Evolutionary conservation across 2,113 vertebrate genomes (phyloP), one percentile per base, ranked within the genome.

Genomic region (Phycodurus eques): DNA sequence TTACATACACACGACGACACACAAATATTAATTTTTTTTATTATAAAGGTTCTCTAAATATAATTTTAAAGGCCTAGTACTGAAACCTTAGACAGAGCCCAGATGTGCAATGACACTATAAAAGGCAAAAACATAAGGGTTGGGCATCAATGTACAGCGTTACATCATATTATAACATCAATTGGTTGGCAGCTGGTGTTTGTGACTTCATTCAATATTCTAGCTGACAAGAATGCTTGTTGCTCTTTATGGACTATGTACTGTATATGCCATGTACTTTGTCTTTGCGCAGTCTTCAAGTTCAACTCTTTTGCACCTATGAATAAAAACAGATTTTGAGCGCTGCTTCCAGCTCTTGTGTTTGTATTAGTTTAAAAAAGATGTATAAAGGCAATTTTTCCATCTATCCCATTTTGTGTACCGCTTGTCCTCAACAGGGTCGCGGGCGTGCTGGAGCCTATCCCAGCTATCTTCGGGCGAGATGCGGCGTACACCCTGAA

Each of bases 111-210:
- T 63, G 56, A 75, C 19, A n/a, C 12, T 80, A 84, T 60, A 87
- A 88, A 89, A 88, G 77, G 75, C 77, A 86, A 82, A 71, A 77
- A 71, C 56, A 71, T 64, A 66, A 65, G n/a, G 3, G 56, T 27
- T 83, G 88, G 78, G 84, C 79, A 80, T 75, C 46, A 53, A 72
- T 67, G 20, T 39, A 54, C 46, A 80, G 43, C 69, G 59, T 82
- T 77, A 85, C 73, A 83, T 80, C 76, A 74, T 82, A 56, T 70
- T 42, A 70, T 83, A 19, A 19, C 15, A 51, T 51, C 22, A 59
- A 90, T 90, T 88, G 89, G 87, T 89, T 81, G 77, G 81, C 78
- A 85, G 81, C 84, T 85, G 72, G 73, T 65, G 5, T 69, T 51
- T 71, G 22, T 71, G 78, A 17, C 56, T 69, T 72, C 46, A 73